Base-by-base conservation (phyloP, 2,113 vertebrate genomes). In the Nothocercus nigrocapillus region DNA sequence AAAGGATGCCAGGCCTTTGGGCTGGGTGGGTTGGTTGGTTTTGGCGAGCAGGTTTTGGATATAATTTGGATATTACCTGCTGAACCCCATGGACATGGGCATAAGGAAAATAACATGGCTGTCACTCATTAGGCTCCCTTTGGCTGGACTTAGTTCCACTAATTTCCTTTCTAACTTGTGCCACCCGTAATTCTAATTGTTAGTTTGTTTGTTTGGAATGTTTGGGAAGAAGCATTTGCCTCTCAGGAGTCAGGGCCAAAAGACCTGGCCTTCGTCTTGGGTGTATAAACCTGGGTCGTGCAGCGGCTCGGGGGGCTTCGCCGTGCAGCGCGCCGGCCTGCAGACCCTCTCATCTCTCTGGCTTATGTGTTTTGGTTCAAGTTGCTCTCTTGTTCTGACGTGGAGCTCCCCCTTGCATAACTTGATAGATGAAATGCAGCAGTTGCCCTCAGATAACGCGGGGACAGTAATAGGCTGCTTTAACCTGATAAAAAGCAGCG, bases 281-380 rank as follows among this genome's bases (percentile, higher is more conserved):
- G 13, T 45, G 44, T 17, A 5, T 13, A 45, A 13, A 5, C 44
- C 16, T 14, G 44, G 16, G 44, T 45, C 44, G 42, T 42, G 42
- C 42, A 42, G 42, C n/a, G 36, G 36, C 36, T 36, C 36, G 36
- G 36, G 36, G 36, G 36, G 36, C 36, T 36, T 36, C 36, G 36
- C 36, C 44, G 13, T 42, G n/a, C 42, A 42, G 42, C 42, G 13
- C 13, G 42, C 83, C 94, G 85, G 63, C 47, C 77, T 93, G 81
- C 89, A 62, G 84, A 85, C 76, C 64, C 81, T 38, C 90, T 82
- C 67, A 83, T 94, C 89, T 44, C 32, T 86, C 90, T 77, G 30
- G 34, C 53, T 87, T 75, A 49, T 13, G 4, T 12, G 38, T 68
- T 84, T 72, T 84, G 82, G 32, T 45, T 59, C 8, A 38, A 93